These are phyloP conservation scores for Amiota communis DNA, from an alignment of 2,888 invertebrate genomes.

Conservation along the genomic window DNA sequence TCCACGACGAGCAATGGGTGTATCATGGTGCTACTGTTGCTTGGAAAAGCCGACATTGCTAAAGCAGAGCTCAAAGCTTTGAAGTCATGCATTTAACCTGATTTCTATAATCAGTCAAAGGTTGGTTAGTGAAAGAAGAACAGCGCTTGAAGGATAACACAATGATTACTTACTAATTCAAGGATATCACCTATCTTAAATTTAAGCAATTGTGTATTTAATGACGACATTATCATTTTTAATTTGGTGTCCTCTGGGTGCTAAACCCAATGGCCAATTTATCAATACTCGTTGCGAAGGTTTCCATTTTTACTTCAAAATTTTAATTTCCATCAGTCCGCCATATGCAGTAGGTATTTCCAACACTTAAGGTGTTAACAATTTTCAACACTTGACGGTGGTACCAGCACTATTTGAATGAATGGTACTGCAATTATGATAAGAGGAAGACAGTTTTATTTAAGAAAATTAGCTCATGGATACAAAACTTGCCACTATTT, in stretches of 20 bases:
- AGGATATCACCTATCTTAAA: constrained; percentile 65
- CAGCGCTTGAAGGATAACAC: neutral
- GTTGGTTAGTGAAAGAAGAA: no score
- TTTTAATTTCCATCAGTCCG: no score
- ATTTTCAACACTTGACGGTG: no score
- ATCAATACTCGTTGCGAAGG: constrained; percentile 56
- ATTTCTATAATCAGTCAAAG: constrained; percentile 24
- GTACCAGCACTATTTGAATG: no score
- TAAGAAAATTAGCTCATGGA: no score
- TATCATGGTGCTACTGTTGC: constrained; percentile 7
- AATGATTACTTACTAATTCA: constrained; percentile 51
- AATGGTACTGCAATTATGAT: no score
- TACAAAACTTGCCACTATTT: no score
- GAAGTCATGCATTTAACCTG: constrained; percentile 51
- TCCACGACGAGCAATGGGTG: constrained; percentile 59
- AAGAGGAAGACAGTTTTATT: no score
- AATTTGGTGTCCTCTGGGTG: constrained; percentile 47
- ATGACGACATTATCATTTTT: constrained; percentile 46
- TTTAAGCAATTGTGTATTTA: constrained; percentile 55
- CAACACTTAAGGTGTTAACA: no score
- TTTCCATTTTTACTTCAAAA: constrained; percentile 64
- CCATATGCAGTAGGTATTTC: no score
- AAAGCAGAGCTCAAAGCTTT: constrained; percentile 45
- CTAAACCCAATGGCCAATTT: constrained; percentile 48
- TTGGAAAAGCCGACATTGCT: constrained; percentile 41